These are phyloP conservation scores for Cricetomys ansorgei DNA, from an alignment of 2,113 vertebrate species.

Conservation along the genomic window DNA sequence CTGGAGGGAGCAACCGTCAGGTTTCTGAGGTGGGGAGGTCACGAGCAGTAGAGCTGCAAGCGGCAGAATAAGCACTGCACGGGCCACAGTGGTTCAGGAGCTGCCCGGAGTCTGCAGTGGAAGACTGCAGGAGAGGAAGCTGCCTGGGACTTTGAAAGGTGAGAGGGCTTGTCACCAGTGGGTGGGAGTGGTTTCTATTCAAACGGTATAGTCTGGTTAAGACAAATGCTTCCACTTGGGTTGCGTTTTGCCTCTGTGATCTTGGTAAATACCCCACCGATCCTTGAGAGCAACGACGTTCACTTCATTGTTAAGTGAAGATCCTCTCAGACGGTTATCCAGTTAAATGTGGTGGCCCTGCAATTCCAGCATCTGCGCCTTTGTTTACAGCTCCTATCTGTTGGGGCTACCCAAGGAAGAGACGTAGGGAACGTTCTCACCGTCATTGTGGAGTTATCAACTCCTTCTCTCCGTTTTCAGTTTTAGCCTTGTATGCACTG, in stretches of 20 bases:
- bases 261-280: not conserved
- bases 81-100: not conserved
- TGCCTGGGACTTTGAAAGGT: not conserved
- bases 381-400: not conserved
- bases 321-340: not conserved
- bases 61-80: not conserved
- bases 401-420: not conserved
- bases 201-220: not conserved
- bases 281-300: not conserved
- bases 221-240: not conserved
- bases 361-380: not conserved
- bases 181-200: not conserved
- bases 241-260: not conserved
- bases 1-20: not conserved
- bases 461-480: not conserved
- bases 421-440: not conserved
- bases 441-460: not conserved
- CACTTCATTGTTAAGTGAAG: not conserved
- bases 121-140: not conserved
- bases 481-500: conserved; percentile 14
- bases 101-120: not conserved
- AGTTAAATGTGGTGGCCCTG: not conserved
- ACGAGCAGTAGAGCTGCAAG: not conserved
- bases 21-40: not conserved
- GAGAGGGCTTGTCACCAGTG: not conserved